These are phyloP conservation scores for Aphodius granarius DNA, from an alignment of 2,888 invertebrate genomes.

Conservation along the genomic window DNA sequence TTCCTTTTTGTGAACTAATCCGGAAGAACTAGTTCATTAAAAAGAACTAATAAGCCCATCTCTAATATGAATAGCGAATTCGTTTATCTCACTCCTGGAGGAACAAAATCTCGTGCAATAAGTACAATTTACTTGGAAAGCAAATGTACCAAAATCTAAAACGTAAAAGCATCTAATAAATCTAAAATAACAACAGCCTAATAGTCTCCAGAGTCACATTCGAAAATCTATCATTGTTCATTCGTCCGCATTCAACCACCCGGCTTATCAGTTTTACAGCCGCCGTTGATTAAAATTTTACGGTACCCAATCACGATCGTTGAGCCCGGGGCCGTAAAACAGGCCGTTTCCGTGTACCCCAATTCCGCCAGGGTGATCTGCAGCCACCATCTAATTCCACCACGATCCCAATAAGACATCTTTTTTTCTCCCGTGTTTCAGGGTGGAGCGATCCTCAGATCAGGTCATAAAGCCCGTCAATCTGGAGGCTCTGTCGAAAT, in stretches of 20 bases:
- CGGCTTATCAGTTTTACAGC: not conserved
- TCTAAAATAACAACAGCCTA: not conserved
- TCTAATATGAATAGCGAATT: no score
- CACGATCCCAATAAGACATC: not conserved
- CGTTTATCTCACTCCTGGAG: no score
- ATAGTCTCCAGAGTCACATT: not conserved
- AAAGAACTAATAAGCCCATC: no score
- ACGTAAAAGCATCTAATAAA: not conserved
- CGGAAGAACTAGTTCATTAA: no score
- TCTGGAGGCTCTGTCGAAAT: constrained; percentile 90
- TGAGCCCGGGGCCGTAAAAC: not conserved
- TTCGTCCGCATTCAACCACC: not conserved
- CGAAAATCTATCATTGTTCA: not conserved
- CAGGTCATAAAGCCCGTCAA: constrained; percentile 99
- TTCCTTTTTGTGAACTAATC: no score
- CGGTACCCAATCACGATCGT: not conserved
- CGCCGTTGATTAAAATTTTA: not conserved
- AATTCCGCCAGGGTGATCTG: not conserved
- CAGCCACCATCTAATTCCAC: not conserved
- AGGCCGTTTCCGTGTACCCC: not conserved
- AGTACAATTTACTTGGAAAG: no score
- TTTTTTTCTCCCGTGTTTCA: constrained; percentile 50
- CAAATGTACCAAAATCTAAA: no score
- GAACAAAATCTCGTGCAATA: no score
- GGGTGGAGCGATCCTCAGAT: constrained; percentile 96